Conservation (phyloP, 2,888 invertebrate genomes). For the Andrena fulva region DNA sequence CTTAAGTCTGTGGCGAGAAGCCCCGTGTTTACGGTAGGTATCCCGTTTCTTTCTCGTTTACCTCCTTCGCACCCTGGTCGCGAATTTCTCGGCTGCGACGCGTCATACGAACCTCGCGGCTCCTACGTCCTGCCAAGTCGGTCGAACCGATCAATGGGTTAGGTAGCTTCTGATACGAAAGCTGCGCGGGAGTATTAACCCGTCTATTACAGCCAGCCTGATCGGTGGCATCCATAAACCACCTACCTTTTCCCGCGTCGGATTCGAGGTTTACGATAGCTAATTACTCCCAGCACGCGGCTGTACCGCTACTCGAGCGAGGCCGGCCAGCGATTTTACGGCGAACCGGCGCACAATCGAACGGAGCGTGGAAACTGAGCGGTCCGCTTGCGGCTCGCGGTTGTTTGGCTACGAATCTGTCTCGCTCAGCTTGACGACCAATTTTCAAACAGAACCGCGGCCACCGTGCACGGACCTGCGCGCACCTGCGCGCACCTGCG, state of each 20-base stretch:
- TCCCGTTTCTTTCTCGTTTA: conserved; percentile 80
- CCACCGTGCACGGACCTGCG: conserved; percentile 24
- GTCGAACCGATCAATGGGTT: neutral
- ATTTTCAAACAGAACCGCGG: conserved; percentile 62
- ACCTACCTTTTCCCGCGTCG: neutral
- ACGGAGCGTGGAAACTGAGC: conserved; percentile 48
- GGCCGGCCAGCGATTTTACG: conserved; percentile 23
- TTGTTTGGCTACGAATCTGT: conserved; percentile 55
- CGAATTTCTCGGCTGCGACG: conserved; percentile 35
- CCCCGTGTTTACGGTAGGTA: conserved; percentile 81
- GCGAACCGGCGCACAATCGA: conserved; percentile 8
- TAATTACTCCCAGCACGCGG: conserved; percentile 44
- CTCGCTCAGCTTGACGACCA: conserved; percentile 48
- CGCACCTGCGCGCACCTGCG: conserved; percentile 18
- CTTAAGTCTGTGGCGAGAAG: conserved; percentile 83
- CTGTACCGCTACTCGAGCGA: neutral
- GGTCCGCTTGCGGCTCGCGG: conserved; percentile 12
- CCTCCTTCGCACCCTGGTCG: conserved; percentile 66
- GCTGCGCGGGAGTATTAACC: too few species aligned
- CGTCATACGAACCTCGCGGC: conserved; percentile 48
- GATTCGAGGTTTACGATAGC: conserved; percentile 27
- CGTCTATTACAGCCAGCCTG: neutral
- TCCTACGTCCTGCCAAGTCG: neutral
- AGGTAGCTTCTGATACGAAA: neutral
- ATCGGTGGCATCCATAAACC: neutral